phyloP scores from a whole-genome alignment of 1,140 invertebrate genomes.

The Carposina sasakii region DNA sequence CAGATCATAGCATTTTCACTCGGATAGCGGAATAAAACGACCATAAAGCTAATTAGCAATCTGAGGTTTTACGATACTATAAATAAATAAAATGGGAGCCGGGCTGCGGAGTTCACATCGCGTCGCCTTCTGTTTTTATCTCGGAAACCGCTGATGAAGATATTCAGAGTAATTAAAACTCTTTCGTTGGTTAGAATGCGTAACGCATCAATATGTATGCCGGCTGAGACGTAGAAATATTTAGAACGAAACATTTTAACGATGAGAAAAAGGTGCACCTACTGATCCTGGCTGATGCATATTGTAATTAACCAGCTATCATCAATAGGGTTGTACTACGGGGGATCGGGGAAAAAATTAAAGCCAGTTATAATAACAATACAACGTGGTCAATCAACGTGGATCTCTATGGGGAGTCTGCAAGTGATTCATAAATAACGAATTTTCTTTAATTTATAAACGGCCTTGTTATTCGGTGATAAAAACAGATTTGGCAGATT shows the following conservation, averaged over 20 bases:
- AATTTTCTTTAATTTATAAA: conserved; percentile 44
- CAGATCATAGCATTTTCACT: conserved; percentile 14
- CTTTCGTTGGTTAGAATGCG: conserved; percentile 28
- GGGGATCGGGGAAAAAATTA: conserved; percentile 29
- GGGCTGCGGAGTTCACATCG: conserved; percentile 31
- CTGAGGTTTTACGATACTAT: conserved; percentile 52
- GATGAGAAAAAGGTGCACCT: not conserved
- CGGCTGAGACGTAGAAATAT: conserved; percentile 1
- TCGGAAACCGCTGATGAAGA: conserved; percentile 38
- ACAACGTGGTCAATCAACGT: conserved; percentile 37
- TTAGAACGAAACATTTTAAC: conserved; percentile 5
- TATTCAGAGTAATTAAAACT: conserved; percentile 44
- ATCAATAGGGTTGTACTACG: conserved; percentile 18
- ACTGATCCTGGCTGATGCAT: not conserved
- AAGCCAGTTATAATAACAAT: conserved; percentile 33
- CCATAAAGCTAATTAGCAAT: conserved; percentile 65
- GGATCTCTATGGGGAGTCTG: conserved; percentile 47
- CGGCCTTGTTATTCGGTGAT: conserved; percentile 37
- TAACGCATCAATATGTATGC: conserved; percentile 43
- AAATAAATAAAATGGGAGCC: conserved; percentile 57
- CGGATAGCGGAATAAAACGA: conserved; percentile 40
- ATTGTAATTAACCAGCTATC: conserved; percentile 13
- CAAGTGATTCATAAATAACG: conserved; percentile 54
- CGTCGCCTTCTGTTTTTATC: conserved; percentile 44
- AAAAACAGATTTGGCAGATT: conserved; percentile 46